A percentile compares a stretch with the other conserved stretches of the same genome.
Conservation (phyloP, 64 coral and sea anemone species). For the Montipora foliosa region DNA sequence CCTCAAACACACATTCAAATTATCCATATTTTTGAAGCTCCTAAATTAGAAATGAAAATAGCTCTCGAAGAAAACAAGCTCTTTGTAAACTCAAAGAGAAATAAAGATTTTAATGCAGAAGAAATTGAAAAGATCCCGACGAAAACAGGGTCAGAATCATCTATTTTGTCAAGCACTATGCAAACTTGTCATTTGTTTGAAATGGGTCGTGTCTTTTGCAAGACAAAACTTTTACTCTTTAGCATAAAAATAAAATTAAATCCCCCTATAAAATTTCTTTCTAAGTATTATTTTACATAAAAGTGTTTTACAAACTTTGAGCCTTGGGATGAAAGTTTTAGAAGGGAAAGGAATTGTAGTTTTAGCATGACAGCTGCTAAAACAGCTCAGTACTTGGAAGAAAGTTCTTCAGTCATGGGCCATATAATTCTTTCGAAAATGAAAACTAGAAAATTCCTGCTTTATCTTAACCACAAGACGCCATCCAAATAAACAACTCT, state of each 20-base stretch:
- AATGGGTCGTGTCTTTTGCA: not conserved
- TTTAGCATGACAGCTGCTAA: conserved; percentile 29
- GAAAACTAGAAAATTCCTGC: conserved; percentile 26
- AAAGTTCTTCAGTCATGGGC: conserved; percentile 28
- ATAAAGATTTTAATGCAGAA: not conserved
- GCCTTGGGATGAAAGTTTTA: not conserved
- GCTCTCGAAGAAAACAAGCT: not conserved
- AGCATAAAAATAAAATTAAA: not conserved
- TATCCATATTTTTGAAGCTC: not conserved
- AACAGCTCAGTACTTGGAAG: conserved; percentile 32
- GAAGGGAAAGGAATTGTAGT: conserved; percentile 17
- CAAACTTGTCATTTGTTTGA: conserved; percentile 38
- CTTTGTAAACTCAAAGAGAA: not conserved
- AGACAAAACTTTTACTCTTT: conserved; percentile 7
- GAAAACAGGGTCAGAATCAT: conserved; percentile 1
- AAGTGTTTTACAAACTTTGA: not conserved
- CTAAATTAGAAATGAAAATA: not conserved
- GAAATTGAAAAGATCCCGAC: conserved; percentile 6
- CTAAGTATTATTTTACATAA: not conserved
- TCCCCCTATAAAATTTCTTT: not conserved
- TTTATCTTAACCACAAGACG: not conserved
- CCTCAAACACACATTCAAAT: not conserved
- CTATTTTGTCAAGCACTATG: not conserved
- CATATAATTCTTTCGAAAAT: conserved; percentile 19
- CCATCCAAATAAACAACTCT: not conserved